Percentiles rank a stretch among this genome's conserved stretches.
Evolutionary conservation across 2,888 invertebrate species (phyloP).

Genomic region (Rotaria magnacalcarata): DNA sequence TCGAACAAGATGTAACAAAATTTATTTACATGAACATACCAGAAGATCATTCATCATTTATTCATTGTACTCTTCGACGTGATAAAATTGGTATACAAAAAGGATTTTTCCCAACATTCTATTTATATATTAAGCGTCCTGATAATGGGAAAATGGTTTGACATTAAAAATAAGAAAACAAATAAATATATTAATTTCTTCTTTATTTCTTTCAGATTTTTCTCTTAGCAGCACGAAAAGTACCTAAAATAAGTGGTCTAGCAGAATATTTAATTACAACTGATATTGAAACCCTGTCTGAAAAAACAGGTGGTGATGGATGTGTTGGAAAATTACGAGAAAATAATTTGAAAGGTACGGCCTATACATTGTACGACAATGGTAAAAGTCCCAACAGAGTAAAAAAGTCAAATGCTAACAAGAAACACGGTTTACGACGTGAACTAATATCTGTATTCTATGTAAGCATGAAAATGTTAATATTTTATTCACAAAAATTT

Average conservation of each 20-base stretch:
- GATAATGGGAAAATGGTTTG: slow-evolving; percentile 86
- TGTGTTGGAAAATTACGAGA: slow-evolving; percentile 76
- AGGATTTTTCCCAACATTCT: slow-evolving; percentile 94
- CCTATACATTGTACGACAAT: slow-evolving; percentile 89
- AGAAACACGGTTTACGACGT: background rate
- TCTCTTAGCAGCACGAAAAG: background rate
- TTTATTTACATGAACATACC: background rate
- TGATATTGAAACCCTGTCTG: slow-evolving; percentile 89
- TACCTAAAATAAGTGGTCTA: slow-evolving; percentile 85
- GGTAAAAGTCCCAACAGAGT: slow-evolving; percentile 67
- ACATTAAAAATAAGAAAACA: background rate
- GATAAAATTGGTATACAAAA: slow-evolving; percentile 97
- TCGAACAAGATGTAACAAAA: background rate
- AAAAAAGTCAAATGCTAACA: background rate
- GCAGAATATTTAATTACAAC: slow-evolving; percentile 96
- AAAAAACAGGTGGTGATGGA: slow-evolving; percentile 73
- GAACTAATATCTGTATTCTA: background rate
- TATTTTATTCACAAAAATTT: too few species aligned
- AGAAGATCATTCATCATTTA: slow-evolving; percentile 54
- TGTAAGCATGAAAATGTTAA: background rate
- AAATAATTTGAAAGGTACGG: slow-evolving; percentile 91
- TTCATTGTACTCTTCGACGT: slow-evolving; percentile 91
- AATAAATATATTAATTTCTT: too few species aligned
- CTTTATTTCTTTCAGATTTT: background rate
- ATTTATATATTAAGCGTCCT: slow-evolving; percentile 80